A percentile compares a stretch with the other conserved stretches of the same genome.
These are phyloP conservation scores for Drosophila prostipennis DNA, from an alignment of 2,888 invertebrate species.

Conservation along the genomic window DNA sequence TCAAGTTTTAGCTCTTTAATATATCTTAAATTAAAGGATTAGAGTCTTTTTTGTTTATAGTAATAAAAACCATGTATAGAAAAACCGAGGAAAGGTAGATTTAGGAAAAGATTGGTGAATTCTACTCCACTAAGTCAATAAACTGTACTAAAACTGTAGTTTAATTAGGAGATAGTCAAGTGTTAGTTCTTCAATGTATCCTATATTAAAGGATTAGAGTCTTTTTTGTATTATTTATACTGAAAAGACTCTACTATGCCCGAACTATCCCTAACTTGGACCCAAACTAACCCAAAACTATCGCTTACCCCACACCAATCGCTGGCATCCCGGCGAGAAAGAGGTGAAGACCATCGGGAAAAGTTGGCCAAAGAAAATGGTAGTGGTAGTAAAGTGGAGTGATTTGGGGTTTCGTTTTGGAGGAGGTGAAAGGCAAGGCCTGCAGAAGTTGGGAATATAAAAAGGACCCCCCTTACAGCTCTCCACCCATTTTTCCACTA, in stretches of 20 bases:
- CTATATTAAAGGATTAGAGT: not conserved
- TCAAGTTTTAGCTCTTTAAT: too few species aligned
- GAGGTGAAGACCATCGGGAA: conserved; percentile 9
- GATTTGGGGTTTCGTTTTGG: not conserved
- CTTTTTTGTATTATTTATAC: not conserved
- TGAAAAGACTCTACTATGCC: too few species aligned
- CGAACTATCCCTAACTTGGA: conserved; percentile 5
- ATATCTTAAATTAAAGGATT: too few species aligned
- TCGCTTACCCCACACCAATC: conserved; percentile 14
- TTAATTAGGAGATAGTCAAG: not conserved
- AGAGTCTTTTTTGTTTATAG: not conserved
- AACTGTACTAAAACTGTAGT: not conserved
- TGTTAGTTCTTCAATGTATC: not conserved
- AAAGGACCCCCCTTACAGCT: conserved; percentile 4
- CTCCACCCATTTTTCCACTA: conserved; percentile 12
- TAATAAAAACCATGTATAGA: too few species aligned
- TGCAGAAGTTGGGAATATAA: conserved; percentile 17
- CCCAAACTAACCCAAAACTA: conserved; percentile 19
- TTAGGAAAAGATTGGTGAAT: too few species aligned
- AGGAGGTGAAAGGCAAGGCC: not conserved
- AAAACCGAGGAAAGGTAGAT: too few species aligned
- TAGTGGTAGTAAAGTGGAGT: not conserved
- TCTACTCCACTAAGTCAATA: too few species aligned
- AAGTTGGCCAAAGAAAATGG: conserved; percentile 52
- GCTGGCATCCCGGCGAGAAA: conserved; percentile 10